These are phyloP conservation scores for Acanthurus lineatus DNA, from an alignment of 2,797 vertebrate species.

Conservation along the genomic window DNA sequence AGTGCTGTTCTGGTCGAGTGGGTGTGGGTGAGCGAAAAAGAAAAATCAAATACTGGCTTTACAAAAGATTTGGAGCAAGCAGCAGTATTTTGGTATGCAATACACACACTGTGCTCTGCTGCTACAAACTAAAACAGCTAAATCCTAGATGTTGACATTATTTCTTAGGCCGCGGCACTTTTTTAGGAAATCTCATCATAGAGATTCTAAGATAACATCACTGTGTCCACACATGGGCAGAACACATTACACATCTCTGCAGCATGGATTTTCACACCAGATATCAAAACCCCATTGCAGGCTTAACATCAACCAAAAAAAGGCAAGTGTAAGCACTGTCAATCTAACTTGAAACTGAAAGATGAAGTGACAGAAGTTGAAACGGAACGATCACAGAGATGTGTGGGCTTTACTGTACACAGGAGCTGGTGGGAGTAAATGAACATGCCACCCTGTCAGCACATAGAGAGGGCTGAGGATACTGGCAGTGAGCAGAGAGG, in stretches of 20 bases:
- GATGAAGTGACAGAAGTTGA: conserved; percentile 48
- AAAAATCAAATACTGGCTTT: conserved; percentile 47
- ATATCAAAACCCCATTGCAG: conserved; percentile 14
- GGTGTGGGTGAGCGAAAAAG: conserved; percentile 65
- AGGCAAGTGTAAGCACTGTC: neutral
- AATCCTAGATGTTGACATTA: conserved; percentile 45
- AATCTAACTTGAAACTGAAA: conserved; percentile 34
- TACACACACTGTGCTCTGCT: conserved; percentile 33
- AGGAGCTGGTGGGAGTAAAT: conserved; percentile 67
- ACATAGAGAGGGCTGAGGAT: conserved; percentile 45
- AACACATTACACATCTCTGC: conserved; percentile 1
- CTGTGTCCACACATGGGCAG: conserved; percentile 49
- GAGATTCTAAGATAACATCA: conserved; percentile 32
- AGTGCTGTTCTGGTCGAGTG: conserved; percentile 67
- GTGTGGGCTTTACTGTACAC: conserved; percentile 54
- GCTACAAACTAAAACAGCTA: conserved; percentile 40
- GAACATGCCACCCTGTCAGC: conserved; percentile 63
- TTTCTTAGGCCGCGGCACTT: conserved; percentile 34
- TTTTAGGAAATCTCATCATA: conserved; percentile 41
- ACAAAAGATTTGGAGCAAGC: conserved; percentile 56
- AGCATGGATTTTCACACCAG: neutral
- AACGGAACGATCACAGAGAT: conserved; percentile 37
- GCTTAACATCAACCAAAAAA: neutral
- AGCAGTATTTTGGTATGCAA: conserved; percentile 54
- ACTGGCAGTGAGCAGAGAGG: conserved; percentile 42